Conservation (phyloP, 2,888 invertebrate genomes). For the Macaria notata region DNA sequence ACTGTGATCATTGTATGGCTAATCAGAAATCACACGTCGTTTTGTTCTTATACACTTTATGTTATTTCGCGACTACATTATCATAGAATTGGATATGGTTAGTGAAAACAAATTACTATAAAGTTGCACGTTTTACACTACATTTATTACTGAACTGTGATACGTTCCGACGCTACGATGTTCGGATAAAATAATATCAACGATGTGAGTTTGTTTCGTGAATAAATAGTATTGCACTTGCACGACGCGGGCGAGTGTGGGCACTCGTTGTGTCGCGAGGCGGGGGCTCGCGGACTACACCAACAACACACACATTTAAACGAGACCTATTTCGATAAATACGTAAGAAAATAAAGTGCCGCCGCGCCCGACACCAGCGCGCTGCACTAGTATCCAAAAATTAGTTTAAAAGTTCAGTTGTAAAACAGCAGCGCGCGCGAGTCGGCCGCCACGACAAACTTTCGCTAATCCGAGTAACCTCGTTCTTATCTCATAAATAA, state of each 20-base stretch:
- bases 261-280: slow-evolving; percentile 17
- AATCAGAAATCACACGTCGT: slow-evolving; percentile 45
- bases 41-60: slow-evolving; percentile 49
- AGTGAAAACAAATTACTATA: slow-evolving; percentile 56
- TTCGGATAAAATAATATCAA: slow-evolving; percentile 35
- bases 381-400: too few species aligned
- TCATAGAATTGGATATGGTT: slow-evolving; percentile 56
- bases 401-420: too few species aligned
- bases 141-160: slow-evolving; percentile 36
- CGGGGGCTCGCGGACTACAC: slow-evolving; percentile 42
- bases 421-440: too few species aligned
- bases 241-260: slow-evolving; percentile 28
- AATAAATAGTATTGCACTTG: slow-evolving; percentile 37
- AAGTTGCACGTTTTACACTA: slow-evolving; percentile 44
- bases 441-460: slow-evolving; percentile 31
- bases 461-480: slow-evolving; percentile 72
- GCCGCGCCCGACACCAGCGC: too few species aligned
- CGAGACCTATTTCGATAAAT: slow-evolving; percentile 78
- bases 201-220: slow-evolving; percentile 38
- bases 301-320: slow-evolving; percentile 70
- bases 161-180: slow-evolving; percentile 30
- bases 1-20: slow-evolving; percentile 39
- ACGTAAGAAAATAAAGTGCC: slow-evolving; percentile 78
- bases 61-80: slow-evolving; percentile 57
- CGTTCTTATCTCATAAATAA: slow-evolving; percentile 81